Evolutionary conservation across 2,888 invertebrate genomes (phyloP), one percentile per base, ranked within the genome.

Genomic region (Polydrusus pterygomalis): DNA sequence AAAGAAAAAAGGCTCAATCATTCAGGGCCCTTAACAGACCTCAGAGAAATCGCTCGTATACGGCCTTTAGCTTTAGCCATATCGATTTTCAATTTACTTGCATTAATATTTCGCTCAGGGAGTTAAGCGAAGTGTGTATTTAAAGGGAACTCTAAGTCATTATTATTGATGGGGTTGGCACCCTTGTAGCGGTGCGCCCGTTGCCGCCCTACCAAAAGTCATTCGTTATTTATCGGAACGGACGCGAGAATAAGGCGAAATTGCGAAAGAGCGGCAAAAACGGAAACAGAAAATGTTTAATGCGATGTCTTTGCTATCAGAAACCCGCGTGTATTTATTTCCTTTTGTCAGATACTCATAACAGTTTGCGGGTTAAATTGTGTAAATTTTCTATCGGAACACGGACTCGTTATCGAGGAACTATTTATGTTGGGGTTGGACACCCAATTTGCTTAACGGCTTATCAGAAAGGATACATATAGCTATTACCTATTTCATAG

Each of bases 51-150:
- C 62, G 75, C 67, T 51, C 70, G 71, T 54, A 25, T 56, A 54
- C 65, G 70, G 68, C 65, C 58, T 65, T 62, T 45, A 49, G 74
- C 78, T 79, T 79, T 74, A 63, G 78, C 77, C 65, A 81, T 84
- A 86, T 86, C 82, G 86, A 86, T 86, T 86, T 85, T 85, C 86
- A 85, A 86, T 86, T 86, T 86, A 83, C 83, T 85, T 84, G 85
- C 85, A 86, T 86, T 86, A 86, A 86, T 86, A 86, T 86, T 86
- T 85, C 83, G 84, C 85, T 82, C 81, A 82, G 84, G 82, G 85
- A 85, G 85, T 84, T 85, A 85, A 85, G 83, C 84, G 85, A 82
- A 85, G 85, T 85, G 85, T 85, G 85, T 85, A 85, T 85, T 84
- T 85, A 85, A 85, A 85, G 85, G 85, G 85, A 85, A 85, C 81